Evolutionary conservation across 2,888 invertebrate species (phyloP), one percentile per base, ranked within the genome.

Genomic region (Campoletis raptor): DNA sequence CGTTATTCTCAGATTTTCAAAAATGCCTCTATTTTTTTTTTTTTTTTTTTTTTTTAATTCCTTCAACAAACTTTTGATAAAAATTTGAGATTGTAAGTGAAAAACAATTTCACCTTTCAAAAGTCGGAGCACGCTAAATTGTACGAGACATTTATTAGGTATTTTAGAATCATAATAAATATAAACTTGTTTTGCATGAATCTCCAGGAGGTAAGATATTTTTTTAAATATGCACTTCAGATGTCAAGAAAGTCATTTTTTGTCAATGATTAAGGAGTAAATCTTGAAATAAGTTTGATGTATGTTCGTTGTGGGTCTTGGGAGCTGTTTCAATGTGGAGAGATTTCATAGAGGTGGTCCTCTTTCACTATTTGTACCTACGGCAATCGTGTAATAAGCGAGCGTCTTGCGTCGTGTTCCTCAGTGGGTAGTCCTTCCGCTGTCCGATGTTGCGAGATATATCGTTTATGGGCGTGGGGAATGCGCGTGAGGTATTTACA

Each of bases 401-500:
- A 87, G 87, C 88, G 85, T 88, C 82, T 78, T 85, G 83, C 80
- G 84, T 85, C 86, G 81, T 85, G 81, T 82, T 81, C 70, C 88
- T 72, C 90, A 82, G 90, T 91, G 91, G 91, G 91, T 89, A 90
- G 89, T 90, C 89, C 85, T 77, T 83, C 72, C 61, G 87, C 89
- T 91, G 90, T 90, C 91, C 89, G 89, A 89, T 78, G 78, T 81
- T 61, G 77, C 86, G 89, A 91, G 91, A 91, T 91, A 91, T 91
- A 91, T 91, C 90, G 89, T 91, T 89, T 85, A 89, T 91, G 89
- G 89, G 88, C 89, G 90, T 90, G 89, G 90, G 86, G 90, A 85
- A 85, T 78, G 88, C 89, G 89, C 89, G 90, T 88, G 84, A 85
- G 86, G 87, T 87, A 86, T 81, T 86, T 81, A 85, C 72, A 74